A percentile compares a stretch with the other conserved stretches of the same genome.
phyloP scores from a whole-genome alignment of 2,113 vertebrate genomes.

The Gracilinanus agilis region DNA sequence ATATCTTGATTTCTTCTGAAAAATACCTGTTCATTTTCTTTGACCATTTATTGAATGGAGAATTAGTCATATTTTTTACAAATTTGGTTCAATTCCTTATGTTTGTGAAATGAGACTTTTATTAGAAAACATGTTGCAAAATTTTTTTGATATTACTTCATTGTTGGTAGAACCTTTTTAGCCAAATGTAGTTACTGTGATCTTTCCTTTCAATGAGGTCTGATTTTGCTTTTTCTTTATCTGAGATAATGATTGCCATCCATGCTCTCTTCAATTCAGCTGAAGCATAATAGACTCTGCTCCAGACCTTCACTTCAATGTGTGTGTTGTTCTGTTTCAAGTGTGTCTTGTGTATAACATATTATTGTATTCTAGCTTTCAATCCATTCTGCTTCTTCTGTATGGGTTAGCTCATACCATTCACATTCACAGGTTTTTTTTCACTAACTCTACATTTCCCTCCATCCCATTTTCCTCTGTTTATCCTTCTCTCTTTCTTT shows the following conservation, averaged over 20 bases:
- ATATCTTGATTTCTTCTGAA: background rate
- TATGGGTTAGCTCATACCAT: background rate
- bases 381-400: background rate
- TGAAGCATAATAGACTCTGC: background rate
- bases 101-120: background rate
- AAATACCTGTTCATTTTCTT: background rate
- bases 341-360: background rate
- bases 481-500: background rate
- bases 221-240: background rate
- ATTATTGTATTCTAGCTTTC: background rate
- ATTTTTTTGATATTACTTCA: background rate
- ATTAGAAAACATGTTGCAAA: background rate
- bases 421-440: background rate
- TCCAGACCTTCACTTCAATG: background rate
- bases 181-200: background rate
- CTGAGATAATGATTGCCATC: background rate
- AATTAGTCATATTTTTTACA: background rate
- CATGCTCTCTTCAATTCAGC: background rate
- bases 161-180: background rate
- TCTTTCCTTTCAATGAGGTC: background rate
- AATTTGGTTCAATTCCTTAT: background rate
- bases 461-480: background rate
- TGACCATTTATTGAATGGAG: background rate
- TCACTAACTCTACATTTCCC: background rate
- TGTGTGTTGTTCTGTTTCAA: background rate